Percentiles rank a stretch among this genome's conserved stretches.
These are phyloP conservation scores for Smutsia temminckii DNA, from an alignment of 2,797 vertebrate species.

Conservation along the genomic window DNA sequence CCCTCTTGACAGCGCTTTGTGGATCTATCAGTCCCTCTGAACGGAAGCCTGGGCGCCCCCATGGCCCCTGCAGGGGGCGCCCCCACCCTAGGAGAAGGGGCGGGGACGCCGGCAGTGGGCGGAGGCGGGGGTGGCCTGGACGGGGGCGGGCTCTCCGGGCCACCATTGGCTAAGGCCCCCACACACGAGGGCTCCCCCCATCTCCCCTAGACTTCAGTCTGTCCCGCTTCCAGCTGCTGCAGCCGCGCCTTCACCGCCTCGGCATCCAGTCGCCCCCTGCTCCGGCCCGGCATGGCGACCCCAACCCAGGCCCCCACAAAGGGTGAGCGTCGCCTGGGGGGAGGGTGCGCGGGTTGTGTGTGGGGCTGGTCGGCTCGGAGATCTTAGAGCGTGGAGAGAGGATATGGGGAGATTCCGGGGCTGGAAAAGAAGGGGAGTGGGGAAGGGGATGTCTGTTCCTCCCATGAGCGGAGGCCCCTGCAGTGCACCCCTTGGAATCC, in stretches of 20 bases:
- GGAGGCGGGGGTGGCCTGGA: constrained; percentile 65
- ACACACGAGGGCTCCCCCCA: constrained; percentile 63
- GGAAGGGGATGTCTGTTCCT: neutral
- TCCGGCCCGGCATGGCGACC: constrained; percentile 72
- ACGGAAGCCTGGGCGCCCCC: constrained; percentile 21
- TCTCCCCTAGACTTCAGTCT: constrained; percentile 60
- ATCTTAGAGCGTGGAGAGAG: neutral
- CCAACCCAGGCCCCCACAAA: constrained; percentile 72
- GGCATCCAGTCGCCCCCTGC: constrained; percentile 62
- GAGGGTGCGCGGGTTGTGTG: neutral
- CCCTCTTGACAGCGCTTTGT: constrained; percentile 18
- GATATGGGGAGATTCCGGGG: neutral
- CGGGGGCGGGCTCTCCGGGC: constrained; percentile 73
- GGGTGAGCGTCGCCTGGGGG: constrained; percentile 63
- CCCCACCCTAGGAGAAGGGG: constrained; percentile 73
- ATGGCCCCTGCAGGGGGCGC: constrained; percentile 69
- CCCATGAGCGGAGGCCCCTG: neutral
- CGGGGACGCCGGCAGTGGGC: constrained; percentile 70
- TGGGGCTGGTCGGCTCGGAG: neutral
- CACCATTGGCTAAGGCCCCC: constrained; percentile 78
- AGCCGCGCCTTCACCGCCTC: constrained; percentile 59
- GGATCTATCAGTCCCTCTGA: constrained; percentile 26
- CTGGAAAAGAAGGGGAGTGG: neutral
- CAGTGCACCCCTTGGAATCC: neutral
- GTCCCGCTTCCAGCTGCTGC: constrained; percentile 75